Evolutionary conservation across 2,888 invertebrate species (phyloP), one percentile per base, ranked within the genome.

Genomic region (Chaetoderma sp.): DNA sequence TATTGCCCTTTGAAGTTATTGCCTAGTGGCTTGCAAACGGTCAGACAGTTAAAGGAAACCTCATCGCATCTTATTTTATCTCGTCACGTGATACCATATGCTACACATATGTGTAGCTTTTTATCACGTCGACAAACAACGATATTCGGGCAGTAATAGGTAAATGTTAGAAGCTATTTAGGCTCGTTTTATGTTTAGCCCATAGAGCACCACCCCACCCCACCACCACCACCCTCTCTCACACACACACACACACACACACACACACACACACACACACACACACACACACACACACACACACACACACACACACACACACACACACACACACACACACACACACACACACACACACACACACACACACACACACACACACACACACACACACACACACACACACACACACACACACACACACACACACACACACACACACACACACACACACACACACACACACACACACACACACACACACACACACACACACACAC

Each of bases 221-320:
- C n/a, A n/a, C n/a, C n/a, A n/a, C n/a, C 2, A 25, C 50, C 4
- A 28, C 52, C 8, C 50, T 50, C 27, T 50, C 50, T 50, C 56
- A 56, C 39, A 56, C 56, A 56, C 56, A 56, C 56, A 45, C 59
- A 56, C 56, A 56, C 56, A 56, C 39, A 56, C 56, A 18, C 39
- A 56, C 56, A 18, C 39, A 56, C 56, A 18, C 56, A 56, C 56
- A 18, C 56, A 56, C 4, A 18, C 33, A 56, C 39, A 21, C 39
- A 36, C 56, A 56, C 56, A 36, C 56, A 33, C 36, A 28, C 59
- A 47, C 59, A 36, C 39, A 36, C 56, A 56, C 56, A 56, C 56
- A 36, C 39, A 56, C 56, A 36, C 56, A 56, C 56, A 36, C 56
- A 56, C 56, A 36, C 56, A 54, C 32, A n/a, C 33, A 54, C 32